Percentiles rank a stretch among this genome's conserved stretches.
Conservation (phyloP, 2,113 vertebrate species). For the Leucosticte australis region DNA sequence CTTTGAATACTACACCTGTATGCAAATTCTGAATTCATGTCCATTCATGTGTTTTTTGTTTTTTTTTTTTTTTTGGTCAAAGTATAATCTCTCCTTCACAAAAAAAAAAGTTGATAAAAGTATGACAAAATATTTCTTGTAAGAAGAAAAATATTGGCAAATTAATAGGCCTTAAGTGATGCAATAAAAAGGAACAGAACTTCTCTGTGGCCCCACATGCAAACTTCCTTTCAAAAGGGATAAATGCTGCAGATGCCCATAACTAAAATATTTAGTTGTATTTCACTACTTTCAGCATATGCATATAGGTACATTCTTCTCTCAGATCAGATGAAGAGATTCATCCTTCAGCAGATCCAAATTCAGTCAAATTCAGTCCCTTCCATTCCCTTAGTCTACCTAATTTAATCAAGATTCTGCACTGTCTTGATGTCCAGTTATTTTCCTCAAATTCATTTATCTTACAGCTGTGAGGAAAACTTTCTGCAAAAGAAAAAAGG, state of each 20-base stretch:
- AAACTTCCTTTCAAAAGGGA: background rate
- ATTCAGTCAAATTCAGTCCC: background rate
- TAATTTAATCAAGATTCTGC: background rate
- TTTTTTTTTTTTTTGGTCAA: background rate
- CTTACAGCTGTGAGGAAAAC: background rate
- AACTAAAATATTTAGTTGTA: background rate
- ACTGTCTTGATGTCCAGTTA: background rate
- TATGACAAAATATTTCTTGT: background rate
- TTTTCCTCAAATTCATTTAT: background rate
- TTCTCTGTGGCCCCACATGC: background rate
- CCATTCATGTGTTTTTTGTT: background rate
- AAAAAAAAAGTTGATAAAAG: background rate
- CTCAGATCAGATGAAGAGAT: background rate
- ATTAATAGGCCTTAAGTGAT: background rate
- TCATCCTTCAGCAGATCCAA: background rate
- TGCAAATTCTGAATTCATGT: conserved; percentile 34
- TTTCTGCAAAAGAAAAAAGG: background rate
- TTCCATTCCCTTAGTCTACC: background rate
- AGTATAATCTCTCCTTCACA: background rate
- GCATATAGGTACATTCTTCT: background rate
- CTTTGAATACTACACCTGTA: conserved; percentile 46
- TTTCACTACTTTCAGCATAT: background rate
- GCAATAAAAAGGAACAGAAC: background rate
- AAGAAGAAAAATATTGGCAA: background rate
- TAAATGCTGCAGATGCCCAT: background rate